These are phyloP conservation scores for Nomia melanderi DNA, from an alignment of 1,140 invertebrate species.

Conservation along the genomic window DNA sequence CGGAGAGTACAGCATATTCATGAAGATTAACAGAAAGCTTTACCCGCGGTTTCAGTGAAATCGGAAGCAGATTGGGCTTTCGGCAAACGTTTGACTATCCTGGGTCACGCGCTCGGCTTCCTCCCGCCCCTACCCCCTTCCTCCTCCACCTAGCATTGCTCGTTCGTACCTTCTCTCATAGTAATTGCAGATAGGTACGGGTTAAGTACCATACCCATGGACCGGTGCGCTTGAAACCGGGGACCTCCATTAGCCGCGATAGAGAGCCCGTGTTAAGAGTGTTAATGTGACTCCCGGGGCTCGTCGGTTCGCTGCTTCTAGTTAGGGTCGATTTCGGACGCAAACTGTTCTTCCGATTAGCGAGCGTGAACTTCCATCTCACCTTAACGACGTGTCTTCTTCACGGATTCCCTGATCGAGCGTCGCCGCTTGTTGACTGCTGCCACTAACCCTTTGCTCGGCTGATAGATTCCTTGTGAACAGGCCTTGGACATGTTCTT, in stretches of 20 bases:
- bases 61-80: conserved; percentile 52
- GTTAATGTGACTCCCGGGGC: conserved; percentile 66
- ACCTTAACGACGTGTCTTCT: conserved; percentile 5
- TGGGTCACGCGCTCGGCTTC: conserved; percentile 48
- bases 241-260: conserved; percentile 74
- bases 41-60: conserved; percentile 32
- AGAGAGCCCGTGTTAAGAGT: conserved; percentile 70
- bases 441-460: too few relatives aligned
- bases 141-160: background rate
- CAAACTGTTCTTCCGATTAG: conserved; percentile 62
- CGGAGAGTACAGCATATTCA: conserved; percentile 12
- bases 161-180: conserved; percentile 65
- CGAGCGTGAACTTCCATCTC: conserved; percentile 32
- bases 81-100: conserved; percentile 62
- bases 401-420: background rate
- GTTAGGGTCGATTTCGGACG: conserved; percentile 63
- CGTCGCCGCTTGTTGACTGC: background rate
- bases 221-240: conserved; percentile 52
- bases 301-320: conserved; percentile 49
- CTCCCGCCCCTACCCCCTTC: background rate
- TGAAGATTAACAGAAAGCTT: conserved; percentile 29
- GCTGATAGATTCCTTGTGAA: too few relatives aligned
- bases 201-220: conserved; percentile 68
- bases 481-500: too few relatives aligned
- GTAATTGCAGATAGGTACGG: conserved; percentile 69